These are phyloP conservation scores for Thyatira batis DNA, from an alignment of 2,888 invertebrate species.

Conservation along the genomic window DNA sequence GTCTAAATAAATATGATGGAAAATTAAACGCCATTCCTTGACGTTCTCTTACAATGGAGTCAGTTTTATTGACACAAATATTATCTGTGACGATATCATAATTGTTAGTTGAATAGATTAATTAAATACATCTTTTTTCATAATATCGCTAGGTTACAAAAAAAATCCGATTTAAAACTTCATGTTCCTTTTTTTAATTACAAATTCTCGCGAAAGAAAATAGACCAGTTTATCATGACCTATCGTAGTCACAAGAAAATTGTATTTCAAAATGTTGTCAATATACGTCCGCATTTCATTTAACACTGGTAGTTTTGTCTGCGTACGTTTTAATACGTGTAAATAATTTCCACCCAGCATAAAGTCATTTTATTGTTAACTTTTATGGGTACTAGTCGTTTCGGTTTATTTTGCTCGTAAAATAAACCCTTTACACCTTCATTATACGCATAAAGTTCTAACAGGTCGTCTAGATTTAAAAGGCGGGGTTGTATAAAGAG, in stretches of 20 bases:
- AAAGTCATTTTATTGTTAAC: not conserved
- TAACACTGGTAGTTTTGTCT: not conserved
- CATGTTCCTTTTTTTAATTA: no score
- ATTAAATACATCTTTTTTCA: not conserved
- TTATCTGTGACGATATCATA: not conserved
- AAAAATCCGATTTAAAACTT: not conserved
- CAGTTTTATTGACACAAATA: no score
- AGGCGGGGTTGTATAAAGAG: not conserved
- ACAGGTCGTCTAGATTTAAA: not conserved
- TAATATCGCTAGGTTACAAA: not conserved
- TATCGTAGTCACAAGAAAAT: not conserved
- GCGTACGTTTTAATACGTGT: conserved; percentile 4
- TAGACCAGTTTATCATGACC: not conserved
- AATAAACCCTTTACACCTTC: not conserved
- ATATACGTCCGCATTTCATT: not conserved
- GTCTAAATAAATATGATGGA: not conserved
- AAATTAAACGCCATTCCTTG: not conserved
- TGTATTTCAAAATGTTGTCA: not conserved
- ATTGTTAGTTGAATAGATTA: not conserved
- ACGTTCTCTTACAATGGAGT: not conserved
- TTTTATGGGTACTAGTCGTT: not conserved
- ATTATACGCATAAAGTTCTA: not conserved
- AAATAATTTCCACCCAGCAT: not conserved
- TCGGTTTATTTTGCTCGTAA: not conserved
- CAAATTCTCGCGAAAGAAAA: no score